These are phyloP conservation scores for Trichonephila inaurata DNA, from an alignment of 1,140 invertebrate species.

Conservation along the genomic window DNA sequence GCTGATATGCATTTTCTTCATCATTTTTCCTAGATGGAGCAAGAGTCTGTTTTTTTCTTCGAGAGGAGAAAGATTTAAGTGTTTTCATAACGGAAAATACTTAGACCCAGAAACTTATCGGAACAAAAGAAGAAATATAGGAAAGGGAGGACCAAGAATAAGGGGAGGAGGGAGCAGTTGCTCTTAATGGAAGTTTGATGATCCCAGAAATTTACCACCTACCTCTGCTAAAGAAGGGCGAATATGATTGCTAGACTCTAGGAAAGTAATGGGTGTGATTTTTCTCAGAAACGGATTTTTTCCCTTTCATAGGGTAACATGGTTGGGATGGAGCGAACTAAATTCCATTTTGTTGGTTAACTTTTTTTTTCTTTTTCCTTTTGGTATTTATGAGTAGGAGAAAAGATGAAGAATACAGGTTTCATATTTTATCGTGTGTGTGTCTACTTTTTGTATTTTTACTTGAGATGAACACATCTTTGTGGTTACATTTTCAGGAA, in stretches of 20 bases:
- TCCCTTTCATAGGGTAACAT: not conserved
- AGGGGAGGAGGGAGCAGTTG: not conserved
- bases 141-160: not conserved
- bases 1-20: not conserved
- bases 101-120: not conserved
- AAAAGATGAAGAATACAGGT: no score
- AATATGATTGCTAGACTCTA: conserved; percentile 11
- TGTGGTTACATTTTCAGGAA: no score
- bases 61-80: not conserved
- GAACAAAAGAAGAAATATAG: not conserved
- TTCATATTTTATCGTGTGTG: no score
- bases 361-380: not conserved
- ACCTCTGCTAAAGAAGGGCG: not conserved
- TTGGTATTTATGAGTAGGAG: no score
- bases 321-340: not conserved
- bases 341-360: not conserved
- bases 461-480: no score
- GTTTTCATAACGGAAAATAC: conserved; percentile 25
- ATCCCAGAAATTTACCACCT: conserved; percentile 32
- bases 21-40: not conserved
- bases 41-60: not conserved
- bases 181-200: conserved; percentile 20
- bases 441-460: no score
- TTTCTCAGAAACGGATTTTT: conserved; percentile 1
- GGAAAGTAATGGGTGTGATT: conserved; percentile 36